Conservation (phyloP, 1,140 invertebrate species). For the Drosophila elegans region DNA sequence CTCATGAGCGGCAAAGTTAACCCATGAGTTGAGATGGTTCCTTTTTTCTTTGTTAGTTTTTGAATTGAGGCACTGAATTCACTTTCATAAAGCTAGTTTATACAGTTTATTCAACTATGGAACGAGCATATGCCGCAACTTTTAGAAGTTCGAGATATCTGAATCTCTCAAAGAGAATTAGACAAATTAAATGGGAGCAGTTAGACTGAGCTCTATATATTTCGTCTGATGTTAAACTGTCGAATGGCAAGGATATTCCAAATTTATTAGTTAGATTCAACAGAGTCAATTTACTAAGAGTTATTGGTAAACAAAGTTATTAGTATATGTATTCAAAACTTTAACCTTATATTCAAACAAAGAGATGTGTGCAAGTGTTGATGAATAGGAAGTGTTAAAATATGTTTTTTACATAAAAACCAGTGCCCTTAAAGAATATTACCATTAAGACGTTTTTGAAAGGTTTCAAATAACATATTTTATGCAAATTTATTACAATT, state of each 20-base stretch:
- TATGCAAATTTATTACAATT: no score
- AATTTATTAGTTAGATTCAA: not conserved
- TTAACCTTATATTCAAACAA: no score
- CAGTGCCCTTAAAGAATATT: no score
- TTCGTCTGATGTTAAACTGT: not conserved
- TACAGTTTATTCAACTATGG: conserved; percentile 29
- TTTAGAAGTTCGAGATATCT: conserved; percentile 14
- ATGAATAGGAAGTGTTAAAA: no score
- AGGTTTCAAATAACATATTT: no score
- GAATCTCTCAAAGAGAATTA: conserved; percentile 29
- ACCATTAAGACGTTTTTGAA: no score
- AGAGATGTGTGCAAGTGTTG: no score
- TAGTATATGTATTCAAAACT: no score
- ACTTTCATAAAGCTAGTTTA: conserved; percentile 24
- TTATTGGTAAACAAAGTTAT: no score
- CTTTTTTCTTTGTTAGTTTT: conserved; percentile 8
- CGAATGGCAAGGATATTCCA: not conserved
- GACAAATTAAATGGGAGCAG: conserved; percentile 12
- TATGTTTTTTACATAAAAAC: no score
- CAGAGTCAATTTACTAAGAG: no score
- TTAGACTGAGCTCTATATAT: conserved; percentile 1
- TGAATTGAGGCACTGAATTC: conserved; percentile 20
- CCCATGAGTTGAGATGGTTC: conserved; percentile 21
- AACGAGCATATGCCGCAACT: conserved; percentile 15
- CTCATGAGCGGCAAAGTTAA: conserved; percentile 24